Base-by-base conservation (phyloP, 1,140 invertebrate genomes). In the Drosophila ironensis region DNA sequence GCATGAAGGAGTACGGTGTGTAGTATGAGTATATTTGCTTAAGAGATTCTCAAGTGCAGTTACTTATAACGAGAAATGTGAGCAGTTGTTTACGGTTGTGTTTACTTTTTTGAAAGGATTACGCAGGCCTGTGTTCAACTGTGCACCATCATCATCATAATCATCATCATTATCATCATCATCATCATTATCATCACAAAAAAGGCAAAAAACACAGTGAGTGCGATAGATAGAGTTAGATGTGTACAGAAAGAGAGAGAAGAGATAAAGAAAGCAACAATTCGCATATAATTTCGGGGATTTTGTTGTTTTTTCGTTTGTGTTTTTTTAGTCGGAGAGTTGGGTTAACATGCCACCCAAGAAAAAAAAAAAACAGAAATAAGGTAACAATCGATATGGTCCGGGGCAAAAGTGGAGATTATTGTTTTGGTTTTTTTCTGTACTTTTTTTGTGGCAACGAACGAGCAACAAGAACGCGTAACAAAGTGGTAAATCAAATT, bases 101-200 rank as follows among this genome's bases (percentile, higher is more conserved):
- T 86, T 86, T 86, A 86, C 80, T 86, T 86, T 86, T 86, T 86
- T 86, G 61, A 86, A 86, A 60, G 80, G 80, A 86, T 86, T 86
- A 87, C 80, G 80, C 67, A 86, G 81, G 67, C 80, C 80, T 84
- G 80, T 86, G 75, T 86, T 86, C 71, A 86, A 80, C 80, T 86
- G 74, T 86, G 56, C 44, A 54, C 42, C 68, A 57, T 64, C 51
- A 75, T 53, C 71, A 56, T 27, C 47, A 51, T 41, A 35, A 75
- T 27, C 44, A 74, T 54, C 54, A 68, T 47, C 30, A 47, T 33
- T 33, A 61, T 27, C 30, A 59, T 40, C 27, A 66, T 41, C 59
- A 66, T 30, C 24, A 37, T 37, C 27, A 60, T 47, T 19, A 64
- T 63, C 59, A 61, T 61, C 59, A 63, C 30, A 64, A 33, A 64